phyloP scores from a whole-genome alignment of 2,888 invertebrate genomes.

The Tineola bisselliella region DNA sequence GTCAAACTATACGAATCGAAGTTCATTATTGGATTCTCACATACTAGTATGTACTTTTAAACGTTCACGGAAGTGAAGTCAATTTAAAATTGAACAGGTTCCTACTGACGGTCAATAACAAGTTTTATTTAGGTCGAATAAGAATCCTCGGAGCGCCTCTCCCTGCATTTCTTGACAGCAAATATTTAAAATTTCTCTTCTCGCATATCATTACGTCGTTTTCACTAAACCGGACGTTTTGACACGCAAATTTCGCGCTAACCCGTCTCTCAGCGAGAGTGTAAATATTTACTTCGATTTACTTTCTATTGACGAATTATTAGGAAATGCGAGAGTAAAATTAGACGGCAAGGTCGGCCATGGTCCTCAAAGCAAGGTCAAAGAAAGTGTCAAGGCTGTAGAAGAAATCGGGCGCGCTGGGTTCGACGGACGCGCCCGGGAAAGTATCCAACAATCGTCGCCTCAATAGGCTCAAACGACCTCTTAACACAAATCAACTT shows the following conservation, averaged over 20 bases:
- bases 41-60: neutral
- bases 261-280: slow-evolving; percentile 57
- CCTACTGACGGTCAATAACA: slow-evolving; percentile 40
- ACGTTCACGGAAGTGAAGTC: slow-evolving; percentile 11
- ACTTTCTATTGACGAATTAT: slow-evolving; percentile 40
- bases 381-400: slow-evolving; percentile 66
- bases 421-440: slow-evolving; percentile 46
- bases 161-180: slow-evolving; percentile 57
- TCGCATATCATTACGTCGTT: slow-evolving; percentile 62
- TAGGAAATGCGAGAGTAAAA: slow-evolving; percentile 26
- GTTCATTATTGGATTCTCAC: neutral
- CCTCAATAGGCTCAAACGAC: slow-evolving; percentile 35
- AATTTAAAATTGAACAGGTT: slow-evolving; percentile 10
- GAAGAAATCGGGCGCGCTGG: slow-evolving; percentile 56
- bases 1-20: neutral
- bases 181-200: slow-evolving; percentile 67
- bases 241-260: slow-evolving; percentile 48
- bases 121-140: slow-evolving; percentile 56
- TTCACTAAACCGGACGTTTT: slow-evolving; percentile 51
- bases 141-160: slow-evolving; percentile 49
- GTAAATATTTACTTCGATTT: slow-evolving; percentile 45
- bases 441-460: slow-evolving; percentile 47
- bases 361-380: slow-evolving; percentile 47
- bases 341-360: slow-evolving; percentile 46
- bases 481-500: slow-evolving; percentile 56